Base-by-base conservation (phyloP, 2,113 vertebrate genomes). In the Hippocampus comes region DNA sequence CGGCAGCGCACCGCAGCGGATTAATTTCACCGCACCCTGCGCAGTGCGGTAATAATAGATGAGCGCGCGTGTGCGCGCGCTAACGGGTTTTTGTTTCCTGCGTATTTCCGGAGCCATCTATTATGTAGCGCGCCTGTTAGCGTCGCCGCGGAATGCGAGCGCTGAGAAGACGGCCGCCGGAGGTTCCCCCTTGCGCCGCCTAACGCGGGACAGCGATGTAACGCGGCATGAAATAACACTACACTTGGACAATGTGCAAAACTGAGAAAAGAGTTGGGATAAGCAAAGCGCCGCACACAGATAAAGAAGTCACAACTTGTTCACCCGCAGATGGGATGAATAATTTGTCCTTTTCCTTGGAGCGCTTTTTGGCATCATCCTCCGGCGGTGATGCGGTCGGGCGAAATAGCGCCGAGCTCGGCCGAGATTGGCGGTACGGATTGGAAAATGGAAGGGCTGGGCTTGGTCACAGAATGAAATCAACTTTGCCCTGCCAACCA, bases 71-170 rank as follows among this genome's bases (percentile, higher is more conserved):
- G 56, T 25, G 10, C 56, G 56, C 12, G 11, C 38, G 55, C 21
- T 70, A 71, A 65, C 15, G 56, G 10, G 67, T 42, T 63, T 38
- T 69, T 43, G 49, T 57, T 66, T 61, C 63, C 78, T 34, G 38
- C 3, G 30, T 1, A 0, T 66, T 2, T n/a, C 23, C 53, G 46
- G 76, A 61, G 75, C 59, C 4, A 25, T 75, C 68, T 48, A 76
- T 84, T 85, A 79, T 70, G 60, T 66, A 87, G 80, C 14, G 3
- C 48, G 51, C 63, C 63, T 74, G 76, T 74, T 77, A 75, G 78
- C 68, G 48, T 71, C 11, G 3, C 80, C 66, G 76, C 70, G 55
- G 68, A 73, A 73, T 30, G 75, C 53, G 57, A n/a, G 3, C 10
- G 41, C 6, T 1, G 20, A 64, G 20, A 72, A 75, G 57, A 51